Conservation (phyloP, 2,797 vertebrate species). For the Zalophus californianus region DNA sequence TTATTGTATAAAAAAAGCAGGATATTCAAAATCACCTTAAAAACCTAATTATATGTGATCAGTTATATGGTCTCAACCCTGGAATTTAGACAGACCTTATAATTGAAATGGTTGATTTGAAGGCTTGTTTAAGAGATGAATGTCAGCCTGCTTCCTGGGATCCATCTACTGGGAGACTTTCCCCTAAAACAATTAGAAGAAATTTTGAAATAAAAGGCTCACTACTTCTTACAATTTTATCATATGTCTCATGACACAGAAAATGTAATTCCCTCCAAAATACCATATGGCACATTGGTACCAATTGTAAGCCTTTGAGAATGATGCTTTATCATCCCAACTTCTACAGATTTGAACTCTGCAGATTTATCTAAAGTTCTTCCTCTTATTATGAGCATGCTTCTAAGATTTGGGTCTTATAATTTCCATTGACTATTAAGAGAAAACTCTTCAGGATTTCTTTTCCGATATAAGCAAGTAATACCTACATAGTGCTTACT, state of each 20-base stretch:
- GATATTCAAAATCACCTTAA: slow-evolving; percentile 13
- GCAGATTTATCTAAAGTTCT: neutral
- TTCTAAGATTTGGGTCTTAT: neutral
- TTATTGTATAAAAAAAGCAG: neutral
- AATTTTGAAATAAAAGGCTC: slow-evolving; percentile 1
- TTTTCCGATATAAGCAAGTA: neutral
- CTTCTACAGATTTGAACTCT: neutral
- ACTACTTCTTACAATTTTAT: neutral
- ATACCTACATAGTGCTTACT: neutral
- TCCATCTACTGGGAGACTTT: neutral
- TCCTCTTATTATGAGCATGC: neutral
- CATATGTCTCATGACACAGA: neutral
- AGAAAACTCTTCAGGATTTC: neutral
- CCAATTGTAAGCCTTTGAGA: neutral
- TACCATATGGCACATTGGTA: neutral
- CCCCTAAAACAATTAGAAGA: slow-evolving; percentile 13
- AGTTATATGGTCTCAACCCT: neutral
- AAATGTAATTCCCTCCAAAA: neutral
- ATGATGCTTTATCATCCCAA: neutral
- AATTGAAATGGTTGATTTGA: slow-evolving; percentile 7
- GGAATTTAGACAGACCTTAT: neutral
- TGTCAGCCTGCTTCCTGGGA: neutral
- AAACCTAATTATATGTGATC: slow-evolving; percentile 5
- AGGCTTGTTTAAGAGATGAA: slow-evolving; percentile 8
- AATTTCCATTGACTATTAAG: neutral